A percentile compares a stretch with the other conserved stretches of the same genome.
These are phyloP conservation scores for Manis javanica DNA, from an alignment of 2,797 vertebrate genomes.

Conservation along the genomic window DNA sequence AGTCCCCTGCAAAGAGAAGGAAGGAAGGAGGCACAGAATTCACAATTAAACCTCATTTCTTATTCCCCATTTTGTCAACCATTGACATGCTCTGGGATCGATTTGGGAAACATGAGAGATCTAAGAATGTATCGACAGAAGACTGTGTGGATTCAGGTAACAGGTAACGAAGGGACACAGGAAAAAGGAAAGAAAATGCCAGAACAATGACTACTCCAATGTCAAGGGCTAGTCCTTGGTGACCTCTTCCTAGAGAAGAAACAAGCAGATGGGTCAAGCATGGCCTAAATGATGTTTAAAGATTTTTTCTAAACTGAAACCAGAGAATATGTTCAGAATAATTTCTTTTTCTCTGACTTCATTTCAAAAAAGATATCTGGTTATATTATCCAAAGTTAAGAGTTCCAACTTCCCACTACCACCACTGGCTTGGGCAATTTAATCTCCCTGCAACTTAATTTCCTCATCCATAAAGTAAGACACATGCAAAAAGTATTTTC, in stretches of 20 bases:
- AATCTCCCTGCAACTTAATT: not conserved
- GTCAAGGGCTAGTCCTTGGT: not conserved
- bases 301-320: not conserved
- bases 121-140: not conserved
- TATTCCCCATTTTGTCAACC: not conserved
- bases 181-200: not conserved
- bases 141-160: not conserved
- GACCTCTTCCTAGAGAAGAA: not conserved
- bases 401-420: not conserved
- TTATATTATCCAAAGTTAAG: not conserved
- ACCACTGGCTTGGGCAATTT: not conserved
- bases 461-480: not conserved
- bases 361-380: not conserved
- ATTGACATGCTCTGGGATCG: not conserved
- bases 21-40: not conserved
- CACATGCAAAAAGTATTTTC: not conserved
- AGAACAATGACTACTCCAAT: not conserved
- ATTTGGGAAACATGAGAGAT: not conserved
- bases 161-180: not conserved
- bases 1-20: not conserved
- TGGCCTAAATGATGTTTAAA: not conserved
- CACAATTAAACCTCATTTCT: not conserved
- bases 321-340: not conserved
- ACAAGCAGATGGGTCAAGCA: not conserved
- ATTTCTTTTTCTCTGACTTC: not conserved